Evolutionary conservation across 2,113 vertebrate species (phyloP), one percentile per base, ranked within the genome.

Genomic region (Osmerus eperlanus): DNA sequence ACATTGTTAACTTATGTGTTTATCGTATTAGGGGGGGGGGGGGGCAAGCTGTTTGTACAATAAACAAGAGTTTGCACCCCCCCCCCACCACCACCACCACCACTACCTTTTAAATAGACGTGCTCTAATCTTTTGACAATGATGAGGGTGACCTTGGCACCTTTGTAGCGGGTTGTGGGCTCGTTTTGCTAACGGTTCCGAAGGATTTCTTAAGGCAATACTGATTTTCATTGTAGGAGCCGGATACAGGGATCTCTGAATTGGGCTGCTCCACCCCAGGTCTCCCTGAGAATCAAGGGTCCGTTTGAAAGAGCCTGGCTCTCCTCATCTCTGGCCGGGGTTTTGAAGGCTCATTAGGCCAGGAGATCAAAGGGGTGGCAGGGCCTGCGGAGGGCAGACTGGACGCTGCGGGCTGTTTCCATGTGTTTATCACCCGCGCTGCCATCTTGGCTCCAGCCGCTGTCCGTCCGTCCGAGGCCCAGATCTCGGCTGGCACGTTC

Each of bases 301-400:
- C 68, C 74, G 78, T 88, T 89, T 89, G 74, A 79, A 86, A 75
- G 75, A 72, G 67, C 41, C 65, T 53, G 73, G 12, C 65, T 83
- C 85, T 86, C 89, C 86, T 87, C 80, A 87, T 90, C 83, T 83
- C 71, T 79, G 78, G 78, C 84, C 81, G 74, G 79, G 73, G 68
- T 80, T 90, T 81, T 87, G 82, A 87, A 83, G 82, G 78, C 87
- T 91, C 87, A 90, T 91, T 91, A 92, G 87, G 84, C 77, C 64
- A 76, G 71, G 64, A 86, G 86, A 91, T 91, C 82, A 90, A 90
- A 90, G 89, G 79, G 84, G 84, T 75, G 76, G 64, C 56, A 11
- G 18, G 61, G 85, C 82, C 78, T 77, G 74, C 73, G 84, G 36
- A 41, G 36, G 36, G 36, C 36, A 41, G 86, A 86, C 85, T 79